Base-by-base conservation (phyloP, 2,113 vertebrate species). In the Carassius carassius region DNA sequence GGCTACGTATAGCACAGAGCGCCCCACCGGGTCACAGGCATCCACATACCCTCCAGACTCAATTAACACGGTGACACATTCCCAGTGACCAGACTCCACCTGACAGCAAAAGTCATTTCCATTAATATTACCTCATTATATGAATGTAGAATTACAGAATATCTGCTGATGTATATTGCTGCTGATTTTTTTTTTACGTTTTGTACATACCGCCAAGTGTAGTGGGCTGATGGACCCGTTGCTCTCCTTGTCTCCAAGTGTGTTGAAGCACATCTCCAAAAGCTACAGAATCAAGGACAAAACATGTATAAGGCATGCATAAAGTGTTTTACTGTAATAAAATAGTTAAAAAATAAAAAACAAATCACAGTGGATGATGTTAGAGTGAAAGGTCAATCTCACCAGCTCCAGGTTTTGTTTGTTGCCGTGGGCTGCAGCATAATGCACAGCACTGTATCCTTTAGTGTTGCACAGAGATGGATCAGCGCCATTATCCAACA, bases 261-360 rank as follows among this genome's bases (percentile, higher is more conserved):
- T 97, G 94, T 98, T 99, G 92, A 98, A 98, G 37, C 97, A 98
- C 95, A 98, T 97, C 92, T 98, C 97, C 95, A 99, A 93, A 89
- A 99, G 97, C 98, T 99, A 90, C 91, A 0, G 76, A 14, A 32
- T 32, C 81, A 47, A 76, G 23, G 32, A 11, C 10, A 75, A 9
- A 73, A 85, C 32, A 4, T 60, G 21, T 37, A 37, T 47, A 47
- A 47, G 12, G 29, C 14, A 17, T 44, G 32, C 3, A 37, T 10
- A 0, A 83, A 21, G 4, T 0, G 11, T 51, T 54, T 21, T 10
- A 37, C 16, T 56, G 13, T 69, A n/a, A 70, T 0, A 56, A 12
- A 47, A 47, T 12, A 7, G 2, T 44, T 11, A 54, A 8, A 49
- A 56, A 12, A 47, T 12, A 12, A 8, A 3, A 12, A 0, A 54